Evolutionary conservation across 2,797 vertebrate genomes (phyloP), one percentile per base, ranked within the genome.

Genomic region (Knipowitschia caucasica): DNA sequence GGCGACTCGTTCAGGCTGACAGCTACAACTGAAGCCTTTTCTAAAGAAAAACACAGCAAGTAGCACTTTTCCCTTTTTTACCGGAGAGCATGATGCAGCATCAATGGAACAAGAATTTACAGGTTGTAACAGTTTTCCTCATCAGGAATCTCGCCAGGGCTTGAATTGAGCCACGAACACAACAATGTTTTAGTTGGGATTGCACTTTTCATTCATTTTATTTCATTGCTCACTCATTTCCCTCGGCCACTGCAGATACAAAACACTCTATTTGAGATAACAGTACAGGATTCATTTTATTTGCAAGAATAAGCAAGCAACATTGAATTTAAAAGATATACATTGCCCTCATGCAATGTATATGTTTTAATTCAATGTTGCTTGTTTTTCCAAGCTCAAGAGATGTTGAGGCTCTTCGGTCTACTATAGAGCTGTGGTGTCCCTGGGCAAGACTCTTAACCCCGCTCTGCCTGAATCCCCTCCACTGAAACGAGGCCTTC

Each of bases 321-420:
- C n/a, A n/a, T n/a, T n/a, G n/a, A n/a, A n/a, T n/a, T 73, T 55
- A 46, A 17, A 15, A 69, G 44, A 67, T 25, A 35, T 47, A 47
- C 31, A 24, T 20, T 53, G 46, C 38, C 35, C 51, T 9, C 5
- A 30, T 36, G 54, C 9, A 36, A 6, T 10, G 10, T 30, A 30
- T n/a, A n/a, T n/a, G n/a, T n/a, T n/a, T n/a, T n/a, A n/a, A n/a
- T n/a, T n/a, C n/a, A n/a, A n/a, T n/a, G n/a, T n/a, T n/a, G n/a
- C n/a, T n/a, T n/a, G n/a, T n/a, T n/a, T n/a, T n/a, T n/a, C n/a
- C n/a, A n/a, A n/a, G n/a, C n/a, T n/a, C n/a, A n/a, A n/a, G n/a
- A n/a, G n/a, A n/a, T n/a, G n/a, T n/a, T n/a, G n/a, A n/a, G n/a
- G n/a, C n/a, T n/a, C n/a, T n/a, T n/a, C n/a, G n/a, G n/a, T n/a